Evolutionary conservation across 2,797 vertebrate species (phyloP), one percentile per base, ranked within the genome.

Genomic region (Acipenser transmontanus): DNA sequence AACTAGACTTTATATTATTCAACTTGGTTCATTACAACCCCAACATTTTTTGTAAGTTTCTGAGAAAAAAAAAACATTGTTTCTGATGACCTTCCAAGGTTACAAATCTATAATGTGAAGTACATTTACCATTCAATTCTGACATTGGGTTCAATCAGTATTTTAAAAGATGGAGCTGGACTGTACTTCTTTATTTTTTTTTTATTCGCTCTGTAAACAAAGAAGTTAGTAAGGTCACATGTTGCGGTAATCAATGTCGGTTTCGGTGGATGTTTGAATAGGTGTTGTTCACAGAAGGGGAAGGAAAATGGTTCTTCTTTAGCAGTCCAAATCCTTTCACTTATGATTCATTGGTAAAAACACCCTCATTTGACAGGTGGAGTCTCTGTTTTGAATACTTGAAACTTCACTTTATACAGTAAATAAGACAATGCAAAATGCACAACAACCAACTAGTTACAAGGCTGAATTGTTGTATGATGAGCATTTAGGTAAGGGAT

Each of bases 271-370:
- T 65, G 59, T 87, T 88, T 90, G 80, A 88, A 85, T 72, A 74
- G 73, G 20, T 62, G 62, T 66, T 34, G 34, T 57, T 47, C 63
- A 73, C 68, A 89, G 84, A 91, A 92, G 84, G 74, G 89, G 90
- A 91, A 91, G 85, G 81, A 90, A 85, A 86, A 77, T 75, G 76
- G 75, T 84, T 85, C 84, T 87, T 90, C 90, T 87, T 91, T 90
- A 70, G 79, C 56, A 83, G 81, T 87, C 84, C 86, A 84, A 80
- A 66, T 78, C 76, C 73, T 69, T 70, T 73, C 64, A 47, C 63
- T 67, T 62, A 70, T 71, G 70, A 63, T 70, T 65, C 65, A 66
- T 70, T 68, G 75, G 63, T 67, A 64, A 72, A 72, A 13, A 49
- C 50, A 56, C 34, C 59, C 64, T 50, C 48, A 56, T 71, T 67